Evolutionary conservation across 2,888 invertebrate species (phyloP).

Genomic region (Machimus rusticus): DNA sequence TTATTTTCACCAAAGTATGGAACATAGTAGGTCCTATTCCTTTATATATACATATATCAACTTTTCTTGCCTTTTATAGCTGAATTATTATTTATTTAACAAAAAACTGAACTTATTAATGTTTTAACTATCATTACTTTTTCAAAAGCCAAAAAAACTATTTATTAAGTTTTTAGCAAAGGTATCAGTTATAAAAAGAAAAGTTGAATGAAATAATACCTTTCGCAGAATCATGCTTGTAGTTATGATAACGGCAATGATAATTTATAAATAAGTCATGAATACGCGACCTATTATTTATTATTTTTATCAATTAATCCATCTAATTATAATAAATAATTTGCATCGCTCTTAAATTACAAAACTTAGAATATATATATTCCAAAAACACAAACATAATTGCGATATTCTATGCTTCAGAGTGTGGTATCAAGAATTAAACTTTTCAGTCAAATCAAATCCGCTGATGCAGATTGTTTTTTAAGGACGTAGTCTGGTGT

Average conservation of each 20-base stretch:
- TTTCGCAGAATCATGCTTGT: neutral
- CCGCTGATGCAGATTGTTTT: neutral
- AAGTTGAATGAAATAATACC: neutral
- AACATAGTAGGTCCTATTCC: neutral
- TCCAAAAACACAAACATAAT: no score
- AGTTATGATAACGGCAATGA: neutral
- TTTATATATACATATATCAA: neutral
- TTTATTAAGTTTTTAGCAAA: neutral
- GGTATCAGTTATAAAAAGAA: neutral
- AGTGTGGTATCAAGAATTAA: no score
- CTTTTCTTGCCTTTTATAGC: neutral
- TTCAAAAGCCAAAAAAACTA: no score
- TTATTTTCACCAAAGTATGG: slow-evolving; percentile 31
- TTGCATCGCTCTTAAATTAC: no score
- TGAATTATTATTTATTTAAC: neutral
- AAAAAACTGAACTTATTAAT: neutral
- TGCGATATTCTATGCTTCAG: no score
- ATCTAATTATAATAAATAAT: no score
- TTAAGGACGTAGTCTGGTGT: no score
- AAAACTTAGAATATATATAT: no score
- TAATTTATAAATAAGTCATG: neutral
- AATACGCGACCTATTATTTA: no score
- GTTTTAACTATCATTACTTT: neutral
- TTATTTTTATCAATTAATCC: no score
- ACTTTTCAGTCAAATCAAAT: no score